These are phyloP conservation scores for Adelphocoris suturalis DNA, from an alignment of 2,888 invertebrate genomes.

Conservation along the genomic window DNA sequence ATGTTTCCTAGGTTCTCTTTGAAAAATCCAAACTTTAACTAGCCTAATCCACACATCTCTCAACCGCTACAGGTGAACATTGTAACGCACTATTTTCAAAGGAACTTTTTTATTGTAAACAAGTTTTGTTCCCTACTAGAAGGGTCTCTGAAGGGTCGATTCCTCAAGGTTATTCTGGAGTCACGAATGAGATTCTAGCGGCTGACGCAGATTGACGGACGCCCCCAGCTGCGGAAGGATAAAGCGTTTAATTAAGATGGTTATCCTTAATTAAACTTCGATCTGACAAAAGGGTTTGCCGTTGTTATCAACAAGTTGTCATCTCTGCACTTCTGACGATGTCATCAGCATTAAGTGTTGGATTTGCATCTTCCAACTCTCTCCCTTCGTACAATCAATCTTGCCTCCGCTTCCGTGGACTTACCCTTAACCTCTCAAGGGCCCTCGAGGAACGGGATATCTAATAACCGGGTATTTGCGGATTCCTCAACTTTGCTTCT, in stretches of 20 bases:
- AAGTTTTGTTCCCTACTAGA: too few species aligned
- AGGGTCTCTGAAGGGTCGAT: neutral
- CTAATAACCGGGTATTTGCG: constrained; percentile 44
- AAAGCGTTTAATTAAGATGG: constrained; percentile 26
- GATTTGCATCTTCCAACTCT: constrained; percentile 57
- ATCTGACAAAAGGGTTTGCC: constrained; percentile 55
- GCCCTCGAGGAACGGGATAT: neutral
- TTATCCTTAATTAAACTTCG: constrained; percentile 63
- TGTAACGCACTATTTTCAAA: too few species aligned
- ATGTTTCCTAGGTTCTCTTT: too few species aligned
- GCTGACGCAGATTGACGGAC: constrained; percentile 16
- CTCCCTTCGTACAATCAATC: constrained; percentile 50
- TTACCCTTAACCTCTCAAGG: neutral
- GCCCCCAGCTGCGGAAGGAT: constrained; percentile 9
- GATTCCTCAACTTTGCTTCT: constrained; percentile 23
- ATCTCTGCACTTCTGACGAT: constrained; percentile 60
- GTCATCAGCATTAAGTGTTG: constrained; percentile 64
- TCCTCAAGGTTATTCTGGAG: neutral
- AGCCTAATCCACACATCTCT: too few species aligned
- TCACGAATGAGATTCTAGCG: neutral
- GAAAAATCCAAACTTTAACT: too few species aligned
- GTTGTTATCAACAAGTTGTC: constrained; percentile 62
- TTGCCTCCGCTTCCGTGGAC: neutral
- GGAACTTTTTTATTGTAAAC: too few species aligned
- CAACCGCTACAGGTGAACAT: too few species aligned